Conservation (phyloP, 1,140 invertebrate genomes). For the Pseudachorutes palmiensis region DNA sequence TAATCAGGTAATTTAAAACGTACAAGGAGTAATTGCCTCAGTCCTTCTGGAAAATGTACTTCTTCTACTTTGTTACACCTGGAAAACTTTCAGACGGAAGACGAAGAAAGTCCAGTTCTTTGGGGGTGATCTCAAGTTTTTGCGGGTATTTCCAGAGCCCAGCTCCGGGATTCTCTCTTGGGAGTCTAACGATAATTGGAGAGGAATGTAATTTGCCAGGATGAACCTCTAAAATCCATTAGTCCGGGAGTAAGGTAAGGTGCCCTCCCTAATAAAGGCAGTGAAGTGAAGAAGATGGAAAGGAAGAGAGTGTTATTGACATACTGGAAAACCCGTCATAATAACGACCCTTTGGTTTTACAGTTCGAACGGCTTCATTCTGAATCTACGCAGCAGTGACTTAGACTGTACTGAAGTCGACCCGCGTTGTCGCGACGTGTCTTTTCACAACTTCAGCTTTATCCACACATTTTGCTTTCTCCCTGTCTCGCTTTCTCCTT, state of each 20-base stretch:
- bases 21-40: slow-evolving; percentile 3
- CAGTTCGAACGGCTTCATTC: slow-evolving; percentile 29
- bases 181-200: background rate
- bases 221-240: slow-evolving; percentile 11
- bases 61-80: background rate
- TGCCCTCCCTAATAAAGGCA: background rate
- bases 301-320: slow-evolving; percentile 28
- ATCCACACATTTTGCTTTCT: no score
- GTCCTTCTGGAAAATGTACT: background rate
- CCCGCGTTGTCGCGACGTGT: no score
- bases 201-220: slow-evolving; percentile 6
- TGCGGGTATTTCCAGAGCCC: no score
- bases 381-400: slow-evolving; percentile 17
- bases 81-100: background rate
- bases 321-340: slow-evolving; percentile 26
- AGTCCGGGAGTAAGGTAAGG: background rate
- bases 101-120: background rate
- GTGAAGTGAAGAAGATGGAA: slow-evolving; percentile 6
- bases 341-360: slow-evolving; percentile 25
- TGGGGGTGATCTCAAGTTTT: no score
- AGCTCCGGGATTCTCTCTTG: no score
- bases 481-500: no score
- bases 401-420: no score
- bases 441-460: no score
- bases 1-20: slow-evolving; percentile 18